phyloP scores from a whole-genome alignment of 2,113 vertebrate genomes.

The Chionodraco myersi region DNA sequence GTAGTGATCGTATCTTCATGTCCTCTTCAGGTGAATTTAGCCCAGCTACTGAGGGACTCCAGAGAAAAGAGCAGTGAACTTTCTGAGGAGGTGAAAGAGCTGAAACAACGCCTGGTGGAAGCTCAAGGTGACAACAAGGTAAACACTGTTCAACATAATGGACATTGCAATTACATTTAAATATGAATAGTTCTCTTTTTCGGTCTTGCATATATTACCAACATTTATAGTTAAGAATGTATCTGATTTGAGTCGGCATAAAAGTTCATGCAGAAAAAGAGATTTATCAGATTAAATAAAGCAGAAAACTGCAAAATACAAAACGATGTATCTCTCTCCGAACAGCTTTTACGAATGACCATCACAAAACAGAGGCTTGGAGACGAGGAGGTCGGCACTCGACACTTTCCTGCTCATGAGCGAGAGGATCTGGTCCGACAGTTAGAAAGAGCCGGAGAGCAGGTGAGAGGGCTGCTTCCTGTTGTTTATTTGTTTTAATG shows the following conservation, averaged over 20 bases:
- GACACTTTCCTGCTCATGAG: slow-evolving; percentile 95
- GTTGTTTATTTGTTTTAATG: neutral
- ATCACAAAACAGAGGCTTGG: slow-evolving; percentile 97
- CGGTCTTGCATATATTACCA: neutral
- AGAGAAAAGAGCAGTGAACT: slow-evolving; percentile 90
- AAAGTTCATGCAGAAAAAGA: neutral
- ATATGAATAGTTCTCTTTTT: neutral
- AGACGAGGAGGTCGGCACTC: slow-evolving; percentile 92
- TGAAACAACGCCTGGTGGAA: slow-evolving; percentile 93
- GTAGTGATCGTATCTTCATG: neutral
- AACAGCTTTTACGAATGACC: slow-evolving; percentile 95
- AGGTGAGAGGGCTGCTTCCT: slow-evolving; percentile 80
- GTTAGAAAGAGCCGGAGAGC: slow-evolving; percentile 90
- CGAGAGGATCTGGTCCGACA: slow-evolving; percentile 94
- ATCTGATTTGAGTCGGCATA: neutral
- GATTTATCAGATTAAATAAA: neutral
- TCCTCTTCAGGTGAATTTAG: slow-evolving; percentile 89
- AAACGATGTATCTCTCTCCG: neutral
- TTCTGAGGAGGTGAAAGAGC: slow-evolving; percentile 93
- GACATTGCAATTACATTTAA: neutral
- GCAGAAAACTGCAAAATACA: neutral
- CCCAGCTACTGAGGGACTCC: slow-evolving; percentile 89
- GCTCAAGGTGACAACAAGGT: slow-evolving; percentile 99
- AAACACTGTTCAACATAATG: slow-evolving; percentile 11
- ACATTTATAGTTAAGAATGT: neutral